Evolutionary conservation across 2,888 invertebrate species (phyloP), one percentile per base, ranked within the genome.

Genomic region (Acholoe squamosa): DNA sequence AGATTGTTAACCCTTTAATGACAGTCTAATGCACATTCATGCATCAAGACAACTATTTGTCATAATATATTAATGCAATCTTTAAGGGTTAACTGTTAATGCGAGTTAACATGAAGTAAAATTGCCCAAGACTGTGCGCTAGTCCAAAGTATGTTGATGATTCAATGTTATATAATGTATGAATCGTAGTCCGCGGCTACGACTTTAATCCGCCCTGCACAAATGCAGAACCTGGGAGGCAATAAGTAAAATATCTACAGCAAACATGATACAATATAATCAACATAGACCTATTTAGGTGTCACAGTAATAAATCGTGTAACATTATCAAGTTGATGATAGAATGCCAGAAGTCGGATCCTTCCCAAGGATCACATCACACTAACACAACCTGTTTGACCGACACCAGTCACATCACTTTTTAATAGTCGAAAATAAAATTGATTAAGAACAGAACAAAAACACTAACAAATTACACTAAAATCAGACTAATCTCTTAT

Each of bases 211-310:
- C 43, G 22, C 22, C 3, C 0, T 80, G 33, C 33, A 80, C 12
- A 80, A 34, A 43, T 80, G 19, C 80, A 34, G 43, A 43, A 80
- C 34, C 80, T 34, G 33, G 10, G 43, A 16, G n/a, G 12, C 43
- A 43, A 80, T 43, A 3, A 80, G 80, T 86, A 86, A 86, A 86
- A 86, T 86, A 86, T 86, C 86, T 86, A 86, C 86, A 86, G 12
- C 86, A 86, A 86, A 51, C 52, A 86, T 86, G 86, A 54, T 80
- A 80, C 80, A 43, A 19, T n/a, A 80, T 31, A 43, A 80, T 80
- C 5, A 34, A 34, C 33, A 80, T 25, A 80, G 14, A 43, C 43
- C 80, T 33, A 34, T 80, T 80, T 0, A 43, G 43, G 80, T 80
- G 14, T 80, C 80, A 80, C 43, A 80, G 19, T 25, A 80, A 43